These are phyloP conservation scores for Pemphigus obesinymphae DNA, from an alignment of 1,140 invertebrate species.

Conservation along the genomic window DNA sequence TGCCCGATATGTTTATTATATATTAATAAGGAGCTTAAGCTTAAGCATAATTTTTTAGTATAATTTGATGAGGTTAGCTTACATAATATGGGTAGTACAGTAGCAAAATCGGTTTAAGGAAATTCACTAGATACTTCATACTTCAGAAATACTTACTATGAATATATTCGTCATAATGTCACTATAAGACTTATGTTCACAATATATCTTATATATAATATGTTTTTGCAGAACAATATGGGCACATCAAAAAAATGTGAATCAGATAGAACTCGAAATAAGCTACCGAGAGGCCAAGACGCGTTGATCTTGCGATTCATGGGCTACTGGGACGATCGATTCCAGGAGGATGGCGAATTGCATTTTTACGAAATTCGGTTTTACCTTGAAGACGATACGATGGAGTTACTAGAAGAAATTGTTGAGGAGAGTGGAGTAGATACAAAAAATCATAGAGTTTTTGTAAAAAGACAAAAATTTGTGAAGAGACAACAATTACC, in stretches of 20 bases:
- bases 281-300: background rate
- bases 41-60: too few species aligned
- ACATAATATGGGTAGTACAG: too few species aligned
- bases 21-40: too few species aligned
- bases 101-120: too few species aligned
- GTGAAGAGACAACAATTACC: background rate
- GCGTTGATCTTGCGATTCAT: background rate
- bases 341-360: background rate
- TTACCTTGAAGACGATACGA: background rate
- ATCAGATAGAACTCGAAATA: background rate
- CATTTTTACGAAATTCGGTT: background rate
- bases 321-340: constrained; percentile 17
- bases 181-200: too few species aligned
- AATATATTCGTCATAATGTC: too few species aligned
- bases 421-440: background rate
- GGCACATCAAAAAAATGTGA: background rate
- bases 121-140: too few species aligned
- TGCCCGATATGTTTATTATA: too few species aligned
- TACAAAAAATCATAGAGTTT: background rate
- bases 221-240: background rate
- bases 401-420: background rate
- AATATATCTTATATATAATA: background rate
- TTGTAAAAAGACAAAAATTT: constrained; percentile 2
- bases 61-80: too few species aligned
- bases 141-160: too few species aligned